Evolutionary conservation across 2,888 invertebrate genomes (phyloP).

Genomic region (Parnassius orleans): DNA sequence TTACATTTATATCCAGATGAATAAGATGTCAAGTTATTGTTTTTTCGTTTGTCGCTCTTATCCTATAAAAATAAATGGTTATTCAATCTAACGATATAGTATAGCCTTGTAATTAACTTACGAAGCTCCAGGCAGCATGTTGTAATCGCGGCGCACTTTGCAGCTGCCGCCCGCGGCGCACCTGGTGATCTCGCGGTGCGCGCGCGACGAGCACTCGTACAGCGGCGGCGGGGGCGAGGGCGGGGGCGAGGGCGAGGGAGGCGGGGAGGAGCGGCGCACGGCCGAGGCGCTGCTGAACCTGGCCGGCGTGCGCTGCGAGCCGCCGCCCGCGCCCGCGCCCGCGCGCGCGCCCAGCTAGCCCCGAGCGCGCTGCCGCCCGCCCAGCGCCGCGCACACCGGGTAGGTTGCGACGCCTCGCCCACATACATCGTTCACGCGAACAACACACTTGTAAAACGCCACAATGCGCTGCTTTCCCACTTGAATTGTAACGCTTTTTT

Average conservation of each 20-base stretch:
- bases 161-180: slow-evolving; percentile 73
- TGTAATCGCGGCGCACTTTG: no score
- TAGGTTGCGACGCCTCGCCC: neutral
- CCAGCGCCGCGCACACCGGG: neutral
- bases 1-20: no score
- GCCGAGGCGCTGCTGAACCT: slow-evolving; percentile 76
- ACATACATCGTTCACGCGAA: no score
- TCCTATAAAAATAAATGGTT: no score
- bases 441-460: no score
- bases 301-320: slow-evolving; percentile 59
- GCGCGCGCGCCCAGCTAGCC: slow-evolving; percentile 43
- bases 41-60: no score
- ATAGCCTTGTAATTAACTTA: no score
- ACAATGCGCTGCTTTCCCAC: no score
- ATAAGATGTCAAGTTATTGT: no score
- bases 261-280: slow-evolving; percentile 69
- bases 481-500: no score
- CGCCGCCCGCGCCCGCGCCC: slow-evolving; percentile 45
- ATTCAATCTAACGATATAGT: no score
- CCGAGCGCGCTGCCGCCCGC: slow-evolving; percentile 6
- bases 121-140: no score
- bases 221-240: slow-evolving; percentile 81
- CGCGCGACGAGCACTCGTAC: slow-evolving; percentile 97
- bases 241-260: slow-evolving; percentile 56
- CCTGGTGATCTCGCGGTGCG: slow-evolving; percentile 90